Evolutionary conservation across 2,888 invertebrate genomes (phyloP), one percentile per base, ranked within the genome.

Genomic region (Achlya flavicornis): DNA sequence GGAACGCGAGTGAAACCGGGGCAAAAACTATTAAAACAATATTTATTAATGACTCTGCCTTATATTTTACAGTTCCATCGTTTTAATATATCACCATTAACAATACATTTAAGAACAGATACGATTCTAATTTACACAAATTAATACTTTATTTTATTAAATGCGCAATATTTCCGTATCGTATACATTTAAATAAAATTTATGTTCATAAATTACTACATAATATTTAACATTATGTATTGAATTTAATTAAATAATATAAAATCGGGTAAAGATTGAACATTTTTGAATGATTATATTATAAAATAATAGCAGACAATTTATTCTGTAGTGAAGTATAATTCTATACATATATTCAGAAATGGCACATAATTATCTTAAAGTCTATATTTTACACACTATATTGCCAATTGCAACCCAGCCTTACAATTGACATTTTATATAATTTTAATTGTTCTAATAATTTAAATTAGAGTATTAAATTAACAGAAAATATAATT

Each of bases 341-440:
- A 61, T 60, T 63, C 58, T 38, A 60, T 65, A 66, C 66, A 72
- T 74, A 53, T 66, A 11, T 46, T 46, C 4, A 46, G 46, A 67
- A 80, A 82, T 90, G 89, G 89, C 91, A 91, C 90, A 84, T 80
- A 75, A 26, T 83, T 76, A 85, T 72, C 84, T 87, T 88, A 86
- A 65, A 11, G 41, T 68, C 83, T 87, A 87, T 72, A 62, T 74
- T 84, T 78, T 87, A 88, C 84, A 87, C 67, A 71, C 76, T 84
- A 83, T n/a, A 60, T 75, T 71, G 88, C 78, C 91, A 91, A 90
- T 88, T 86, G 90, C 78, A 92, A 89, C 93, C 93, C 93, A 93
- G 91, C 93, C 93, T 89, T 92, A 86, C 91, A 88, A 90, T 86
- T 87, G 92, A 87, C 91, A 69, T 70, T 46, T 46, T 46, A 46